These are phyloP conservation scores for Enteromius fasciolatus DNA, from an alignment of 2,797 vertebrate genomes.

Conservation along the genomic window DNA sequence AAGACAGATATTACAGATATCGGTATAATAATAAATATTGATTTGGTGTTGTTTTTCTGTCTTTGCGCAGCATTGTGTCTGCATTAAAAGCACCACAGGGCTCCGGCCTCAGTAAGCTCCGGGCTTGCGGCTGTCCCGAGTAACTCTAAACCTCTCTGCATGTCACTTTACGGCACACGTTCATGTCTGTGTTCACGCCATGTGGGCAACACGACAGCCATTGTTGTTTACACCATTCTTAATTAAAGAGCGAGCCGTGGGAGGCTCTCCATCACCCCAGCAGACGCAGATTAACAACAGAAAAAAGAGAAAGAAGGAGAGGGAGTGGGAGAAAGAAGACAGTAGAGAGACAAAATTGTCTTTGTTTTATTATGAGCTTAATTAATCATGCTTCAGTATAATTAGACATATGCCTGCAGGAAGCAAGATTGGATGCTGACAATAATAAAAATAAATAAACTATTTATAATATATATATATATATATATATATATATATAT, in stretches of 20 bases:
- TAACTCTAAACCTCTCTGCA: neutral
- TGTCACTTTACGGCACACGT: neutral
- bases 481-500: neutral
- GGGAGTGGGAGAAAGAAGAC: constrained; percentile 17
- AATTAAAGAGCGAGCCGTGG: constrained; percentile 54
- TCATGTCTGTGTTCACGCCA: constrained; percentile 11
- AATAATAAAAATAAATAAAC: constrained; percentile 28
- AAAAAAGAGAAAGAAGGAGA: constrained; percentile 17
- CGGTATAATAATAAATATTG: constrained; percentile 29
- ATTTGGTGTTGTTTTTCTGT: constrained; percentile 7
- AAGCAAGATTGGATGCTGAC: constrained; percentile 57
- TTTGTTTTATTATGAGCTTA: constrained; percentile 62
- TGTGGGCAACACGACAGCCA: constrained; percentile 28
- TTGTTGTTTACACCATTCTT: constrained; percentile 54
- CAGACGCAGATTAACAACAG: constrained; percentile 43
- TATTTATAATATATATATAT: neutral
- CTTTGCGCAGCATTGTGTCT: neutral
- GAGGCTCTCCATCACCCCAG: constrained; percentile 53
- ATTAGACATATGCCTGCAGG: constrained; percentile 60
- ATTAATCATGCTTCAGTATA: constrained; percentile 66
- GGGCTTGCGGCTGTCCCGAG: neutral
- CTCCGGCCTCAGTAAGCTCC: neutral
- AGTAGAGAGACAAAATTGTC: constrained; percentile 19
- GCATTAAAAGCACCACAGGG: constrained; percentile 25
- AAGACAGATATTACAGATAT: constrained; percentile 12